Evolutionary conservation across 1,140 invertebrate genomes (phyloP).

Genomic region (Bombus soroeensis): DNA sequence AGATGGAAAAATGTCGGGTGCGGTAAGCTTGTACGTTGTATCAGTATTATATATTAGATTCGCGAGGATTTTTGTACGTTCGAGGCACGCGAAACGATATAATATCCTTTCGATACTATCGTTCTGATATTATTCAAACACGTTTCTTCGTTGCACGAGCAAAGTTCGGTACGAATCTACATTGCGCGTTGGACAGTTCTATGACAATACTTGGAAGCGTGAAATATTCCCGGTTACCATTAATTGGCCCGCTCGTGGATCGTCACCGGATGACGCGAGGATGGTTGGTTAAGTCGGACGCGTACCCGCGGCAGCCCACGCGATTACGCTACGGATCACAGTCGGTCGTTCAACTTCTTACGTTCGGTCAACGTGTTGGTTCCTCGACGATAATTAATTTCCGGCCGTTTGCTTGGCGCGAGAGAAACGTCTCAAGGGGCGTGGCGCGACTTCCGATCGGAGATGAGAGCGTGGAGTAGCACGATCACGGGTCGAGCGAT

Average conservation of each 20-base stretch:
- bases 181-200: too few species aligned
- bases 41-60: not conserved
- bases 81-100: not conserved
- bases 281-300: not conserved
- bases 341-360: constrained; percentile 24
- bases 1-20: not conserved
- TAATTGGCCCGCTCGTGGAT: not conserved
- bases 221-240: not conserved
- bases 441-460: constrained; percentile 47
- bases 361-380: not conserved
- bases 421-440: constrained; percentile 22
- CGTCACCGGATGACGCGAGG: not conserved
- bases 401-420: constrained; percentile 17
- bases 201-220: not conserved
- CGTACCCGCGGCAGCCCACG: constrained; percentile 1
- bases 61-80: not conserved
- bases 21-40: not conserved
- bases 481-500: constrained; percentile 60
- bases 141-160: not conserved
- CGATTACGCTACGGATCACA: not conserved
- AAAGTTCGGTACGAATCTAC: not conserved
- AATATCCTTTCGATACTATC: not conserved
- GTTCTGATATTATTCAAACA: not conserved
- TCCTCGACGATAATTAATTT: constrained; percentile 53
- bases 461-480: constrained; percentile 41